Evolutionary conservation across 2,888 invertebrate species (phyloP).

Genomic region (Melanostoma scalare): DNA sequence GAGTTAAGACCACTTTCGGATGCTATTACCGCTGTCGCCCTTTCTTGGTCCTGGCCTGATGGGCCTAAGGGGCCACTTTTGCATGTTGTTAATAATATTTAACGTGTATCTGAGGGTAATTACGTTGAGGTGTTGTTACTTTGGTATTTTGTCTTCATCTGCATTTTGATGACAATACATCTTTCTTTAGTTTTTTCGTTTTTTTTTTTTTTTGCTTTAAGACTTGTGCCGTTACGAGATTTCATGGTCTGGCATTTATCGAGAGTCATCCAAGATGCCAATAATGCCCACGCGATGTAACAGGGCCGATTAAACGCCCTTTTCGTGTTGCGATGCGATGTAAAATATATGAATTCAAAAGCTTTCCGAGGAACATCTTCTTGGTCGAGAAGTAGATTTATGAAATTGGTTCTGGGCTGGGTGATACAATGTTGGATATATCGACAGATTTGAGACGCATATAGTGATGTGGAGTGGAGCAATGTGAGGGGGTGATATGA

Average conservation of each 20-base stretch:
- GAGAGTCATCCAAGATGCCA: slow-evolving; percentile 32
- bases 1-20: slow-evolving; percentile 52
- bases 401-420: slow-evolving; percentile 29
- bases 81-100: slow-evolving; percentile 66
- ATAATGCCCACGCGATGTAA: slow-evolving; percentile 52
- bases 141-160: slow-evolving; percentile 39
- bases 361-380: background rate
- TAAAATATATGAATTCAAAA: slow-evolving; percentile 4
- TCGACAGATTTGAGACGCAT: slow-evolving; percentile 54
- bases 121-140: slow-evolving; percentile 57
- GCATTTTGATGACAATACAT: slow-evolving; percentile 51
- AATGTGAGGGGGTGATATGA: background rate
- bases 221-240: slow-evolving; percentile 14
- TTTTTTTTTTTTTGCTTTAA: background rate
- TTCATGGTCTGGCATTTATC: slow-evolving; percentile 15
- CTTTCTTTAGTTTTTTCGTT: background rate
- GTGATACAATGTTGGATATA: slow-evolving; percentile 55
- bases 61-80: slow-evolving; percentile 38
- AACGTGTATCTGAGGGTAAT: slow-evolving; percentile 57
- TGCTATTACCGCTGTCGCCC: slow-evolving; percentile 56
- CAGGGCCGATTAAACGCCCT: slow-evolving; percentile 45
- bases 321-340: slow-evolving; percentile 52
- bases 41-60: background rate
- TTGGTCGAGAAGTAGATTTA: slow-evolving; percentile 28
- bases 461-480: too few relatives aligned